Percentiles rank a stretch among this genome's conserved stretches.
These are phyloP conservation scores for Agrilus mali DNA, from an alignment of 2,888 invertebrate genomes.

Conservation along the genomic window DNA sequence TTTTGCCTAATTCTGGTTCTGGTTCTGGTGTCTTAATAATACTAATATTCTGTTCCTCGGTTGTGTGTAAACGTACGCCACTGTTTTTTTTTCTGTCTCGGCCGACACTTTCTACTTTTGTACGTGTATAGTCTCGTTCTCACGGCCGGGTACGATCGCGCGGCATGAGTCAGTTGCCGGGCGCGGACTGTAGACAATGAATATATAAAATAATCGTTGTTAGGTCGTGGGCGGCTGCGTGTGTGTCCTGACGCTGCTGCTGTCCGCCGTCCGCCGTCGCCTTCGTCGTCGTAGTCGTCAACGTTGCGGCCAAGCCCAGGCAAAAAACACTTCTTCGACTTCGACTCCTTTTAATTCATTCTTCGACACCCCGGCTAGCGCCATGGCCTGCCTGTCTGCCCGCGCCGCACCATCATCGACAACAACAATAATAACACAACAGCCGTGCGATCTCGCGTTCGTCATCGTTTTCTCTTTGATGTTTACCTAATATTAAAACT, in stretches of 20 bases:
- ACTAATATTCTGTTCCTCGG: no score
- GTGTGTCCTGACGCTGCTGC: slow-evolving; percentile 16
- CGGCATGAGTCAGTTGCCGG: slow-evolving; percentile 39
- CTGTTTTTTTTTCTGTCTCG: no score
- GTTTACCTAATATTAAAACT: no score
- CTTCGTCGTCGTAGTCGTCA: background rate
- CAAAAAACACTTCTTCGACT: slow-evolving; percentile 9
- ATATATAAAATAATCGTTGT: slow-evolving; percentile 22
- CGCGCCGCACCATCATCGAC: no score
- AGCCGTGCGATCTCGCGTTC: no score
- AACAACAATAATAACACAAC: no score
- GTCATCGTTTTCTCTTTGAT: no score
- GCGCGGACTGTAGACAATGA: slow-evolving; percentile 43
- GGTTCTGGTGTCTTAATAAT: no score
- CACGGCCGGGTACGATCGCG: slow-evolving; percentile 20
- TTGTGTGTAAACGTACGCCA: no score
- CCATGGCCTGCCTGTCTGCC: background rate
- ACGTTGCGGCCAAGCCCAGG: slow-evolving; percentile 15
- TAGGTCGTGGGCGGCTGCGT: slow-evolving; percentile 21
- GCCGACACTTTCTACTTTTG: no score
- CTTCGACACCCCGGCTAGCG: slow-evolving; percentile 8
- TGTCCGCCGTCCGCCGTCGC: background rate
- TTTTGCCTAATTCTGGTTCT: no score
- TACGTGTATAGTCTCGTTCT: slow-evolving; percentile 10
- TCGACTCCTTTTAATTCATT: slow-evolving; percentile 14